These are phyloP conservation scores for Athalia rosae DNA, from an alignment of 2,888 invertebrate genomes.

Conservation along the genomic window DNA sequence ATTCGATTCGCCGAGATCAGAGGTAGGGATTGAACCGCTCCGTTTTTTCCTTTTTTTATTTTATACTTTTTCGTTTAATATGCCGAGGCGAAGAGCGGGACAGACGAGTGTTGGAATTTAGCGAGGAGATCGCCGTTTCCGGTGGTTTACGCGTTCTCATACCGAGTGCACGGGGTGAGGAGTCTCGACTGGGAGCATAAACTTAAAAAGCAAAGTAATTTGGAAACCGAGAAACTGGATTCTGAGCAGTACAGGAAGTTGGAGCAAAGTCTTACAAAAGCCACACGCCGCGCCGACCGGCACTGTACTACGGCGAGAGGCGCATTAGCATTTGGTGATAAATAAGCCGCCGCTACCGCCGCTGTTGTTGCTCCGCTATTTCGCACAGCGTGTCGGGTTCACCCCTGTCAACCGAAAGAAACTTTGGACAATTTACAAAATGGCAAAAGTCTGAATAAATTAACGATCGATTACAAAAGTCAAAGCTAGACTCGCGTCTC, in stretches of 20 bases:
- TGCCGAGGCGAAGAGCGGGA: too few species aligned
- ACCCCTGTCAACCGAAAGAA: neutral
- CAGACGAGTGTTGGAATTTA: too few species aligned
- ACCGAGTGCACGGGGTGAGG: neutral
- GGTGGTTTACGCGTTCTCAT: neutral
- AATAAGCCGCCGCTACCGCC: slow-evolving; percentile 25
- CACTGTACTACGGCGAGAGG: neutral
- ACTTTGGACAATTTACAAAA: slow-evolving; percentile 31
- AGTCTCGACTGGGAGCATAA: neutral
- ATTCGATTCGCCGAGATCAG: too few species aligned
- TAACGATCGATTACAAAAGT: slow-evolving; percentile 24
- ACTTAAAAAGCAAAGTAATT: slow-evolving; percentile 40
- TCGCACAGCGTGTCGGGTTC: neutral
- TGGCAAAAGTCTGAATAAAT: slow-evolving; percentile 4
- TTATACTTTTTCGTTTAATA: too few species aligned
- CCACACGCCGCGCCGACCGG: slow-evolving; percentile 21
- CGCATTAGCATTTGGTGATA: slow-evolving; percentile 39
- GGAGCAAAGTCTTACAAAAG: slow-evolving; percentile 40
- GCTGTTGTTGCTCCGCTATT: neutral
- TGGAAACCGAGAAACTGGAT: slow-evolving; percentile 8
- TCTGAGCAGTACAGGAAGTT: slow-evolving; percentile 35
- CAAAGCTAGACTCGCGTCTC: neutral
- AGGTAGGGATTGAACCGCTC: too few species aligned
- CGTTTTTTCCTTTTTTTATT: too few species aligned
- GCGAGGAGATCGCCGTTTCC: neutral